Conservation (phyloP, 2,113 vertebrate species). For the Colossoma macropomum region DNA sequence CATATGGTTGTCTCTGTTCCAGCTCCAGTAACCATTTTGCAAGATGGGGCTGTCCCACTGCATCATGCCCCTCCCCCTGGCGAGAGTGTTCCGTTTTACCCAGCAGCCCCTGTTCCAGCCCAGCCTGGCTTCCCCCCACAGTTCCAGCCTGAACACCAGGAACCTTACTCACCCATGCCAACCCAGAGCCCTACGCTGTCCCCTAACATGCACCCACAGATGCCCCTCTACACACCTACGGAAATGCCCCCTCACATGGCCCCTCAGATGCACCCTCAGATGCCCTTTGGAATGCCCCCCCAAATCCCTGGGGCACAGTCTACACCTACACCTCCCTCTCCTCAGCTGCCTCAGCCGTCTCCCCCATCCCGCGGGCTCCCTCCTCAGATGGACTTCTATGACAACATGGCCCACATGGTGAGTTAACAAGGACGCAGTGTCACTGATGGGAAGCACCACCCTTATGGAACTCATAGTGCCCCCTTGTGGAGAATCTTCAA, state of each 20-base stretch:
- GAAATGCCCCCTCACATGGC: constrained; percentile 54
- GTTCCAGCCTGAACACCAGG: constrained; percentile 69
- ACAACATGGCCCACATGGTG: constrained; percentile 85
- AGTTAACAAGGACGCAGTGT: constrained; percentile 18
- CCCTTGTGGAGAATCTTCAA: too few relatives aligned
- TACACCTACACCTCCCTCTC: constrained; percentile 65
- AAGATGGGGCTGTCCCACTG: constrained; percentile 70
- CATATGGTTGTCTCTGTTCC: constrained; percentile 35
- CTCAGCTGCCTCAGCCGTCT: constrained; percentile 69
- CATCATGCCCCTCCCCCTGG: constrained; percentile 53
- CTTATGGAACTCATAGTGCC: too few relatives aligned
- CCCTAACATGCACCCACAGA: constrained; percentile 43
- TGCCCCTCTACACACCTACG: neutral
- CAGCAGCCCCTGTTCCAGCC: constrained; percentile 65
- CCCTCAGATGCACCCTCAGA: constrained; percentile 54
- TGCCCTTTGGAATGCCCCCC: constrained; percentile 14
- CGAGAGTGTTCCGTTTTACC: constrained; percentile 77
- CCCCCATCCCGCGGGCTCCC: constrained; percentile 63
- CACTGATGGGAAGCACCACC: too few relatives aligned
- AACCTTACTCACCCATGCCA: constrained; percentile 53
- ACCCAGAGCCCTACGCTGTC: constrained; percentile 60
- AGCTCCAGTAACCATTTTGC: constrained; percentile 83
- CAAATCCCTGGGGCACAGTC: neutral
- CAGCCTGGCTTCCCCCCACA: constrained; percentile 66
- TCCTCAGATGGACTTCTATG: constrained; percentile 84